Evolutionary conservation across 2,888 invertebrate genomes (phyloP).

Genomic region (Electrophaes corylata): DNA sequence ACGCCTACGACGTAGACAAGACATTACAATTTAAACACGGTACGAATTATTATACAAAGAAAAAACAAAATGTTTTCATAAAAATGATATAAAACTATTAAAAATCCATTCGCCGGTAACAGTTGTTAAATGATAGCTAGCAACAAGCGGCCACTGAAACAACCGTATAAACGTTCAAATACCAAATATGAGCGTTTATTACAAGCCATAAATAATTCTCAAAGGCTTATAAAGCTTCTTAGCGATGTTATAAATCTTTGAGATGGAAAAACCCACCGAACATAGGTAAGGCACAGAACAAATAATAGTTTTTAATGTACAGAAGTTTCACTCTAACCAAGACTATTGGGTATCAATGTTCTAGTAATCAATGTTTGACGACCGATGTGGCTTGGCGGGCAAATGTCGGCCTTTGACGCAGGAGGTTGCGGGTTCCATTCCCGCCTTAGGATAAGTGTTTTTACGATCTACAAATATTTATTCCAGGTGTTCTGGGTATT

Average conservation of each 20-base stretch:
- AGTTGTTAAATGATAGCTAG: conserved; percentile 35
- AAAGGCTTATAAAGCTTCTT: conserved; percentile 44
- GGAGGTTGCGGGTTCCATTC: no score
- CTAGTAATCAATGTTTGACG: no score
- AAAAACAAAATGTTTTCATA: conserved; percentile 7
- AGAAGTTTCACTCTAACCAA: background rate
- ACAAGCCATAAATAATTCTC: conserved; percentile 44
- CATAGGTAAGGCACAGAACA: conserved; percentile 29
- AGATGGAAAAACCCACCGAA: conserved; percentile 39
- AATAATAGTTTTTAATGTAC: conserved; percentile 1
- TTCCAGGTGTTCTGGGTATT: no score
- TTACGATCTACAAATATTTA: no score
- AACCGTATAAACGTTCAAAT: conserved; percentile 41
- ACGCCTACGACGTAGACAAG: background rate
- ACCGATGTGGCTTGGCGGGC: no score
- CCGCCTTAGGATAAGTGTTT: no score
- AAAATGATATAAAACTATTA: conserved; percentile 28
- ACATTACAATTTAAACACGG: no score
- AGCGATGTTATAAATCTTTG: conserved; percentile 43
- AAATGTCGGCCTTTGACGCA: no score
- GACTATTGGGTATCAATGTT: background rate
- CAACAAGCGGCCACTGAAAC: conserved; percentile 34
- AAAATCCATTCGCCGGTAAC: conserved; percentile 35
- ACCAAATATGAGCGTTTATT: conserved; percentile 45
- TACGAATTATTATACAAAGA: no score